phyloP scores from a whole-genome alignment of 2,113 vertebrate species.

The Colius striatus region DNA sequence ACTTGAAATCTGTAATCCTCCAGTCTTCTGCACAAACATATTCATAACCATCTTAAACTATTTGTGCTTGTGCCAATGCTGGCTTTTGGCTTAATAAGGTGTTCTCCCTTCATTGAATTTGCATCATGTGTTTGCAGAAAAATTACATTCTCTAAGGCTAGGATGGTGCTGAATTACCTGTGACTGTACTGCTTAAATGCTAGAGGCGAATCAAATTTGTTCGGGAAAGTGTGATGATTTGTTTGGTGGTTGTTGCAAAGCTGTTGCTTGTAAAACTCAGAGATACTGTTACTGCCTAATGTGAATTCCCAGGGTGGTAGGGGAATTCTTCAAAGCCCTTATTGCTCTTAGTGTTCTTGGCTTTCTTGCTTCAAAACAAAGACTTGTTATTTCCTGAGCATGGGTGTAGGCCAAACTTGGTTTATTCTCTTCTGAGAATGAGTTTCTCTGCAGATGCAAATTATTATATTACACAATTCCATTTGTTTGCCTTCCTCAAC shows the following conservation, averaged over 20 bases:
- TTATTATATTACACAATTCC: not conserved
- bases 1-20: not conserved
- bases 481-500: not conserved
- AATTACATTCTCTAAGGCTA: not conserved
- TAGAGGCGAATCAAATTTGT: not conserved
- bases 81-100: not conserved
- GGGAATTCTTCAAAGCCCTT: not conserved
- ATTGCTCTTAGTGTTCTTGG: not conserved
- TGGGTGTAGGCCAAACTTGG: not conserved
- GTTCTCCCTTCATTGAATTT: not conserved
- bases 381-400: not conserved
- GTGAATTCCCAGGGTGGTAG: not conserved
- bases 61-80: not conserved
- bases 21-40: not conserved
- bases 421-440: not conserved
- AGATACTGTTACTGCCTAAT: rapidly evolving
- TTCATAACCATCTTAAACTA: not conserved
- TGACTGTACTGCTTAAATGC: not conserved
- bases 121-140: not conserved
- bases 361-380: not conserved
- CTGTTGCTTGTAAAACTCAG: not conserved
- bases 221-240: not conserved
- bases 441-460: not conserved
- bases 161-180: not conserved
- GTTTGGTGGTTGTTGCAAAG: not conserved